These are phyloP conservation scores for Creontiades dilutus DNA, from an alignment of 2,888 invertebrate genomes.

Conservation along the genomic window DNA sequence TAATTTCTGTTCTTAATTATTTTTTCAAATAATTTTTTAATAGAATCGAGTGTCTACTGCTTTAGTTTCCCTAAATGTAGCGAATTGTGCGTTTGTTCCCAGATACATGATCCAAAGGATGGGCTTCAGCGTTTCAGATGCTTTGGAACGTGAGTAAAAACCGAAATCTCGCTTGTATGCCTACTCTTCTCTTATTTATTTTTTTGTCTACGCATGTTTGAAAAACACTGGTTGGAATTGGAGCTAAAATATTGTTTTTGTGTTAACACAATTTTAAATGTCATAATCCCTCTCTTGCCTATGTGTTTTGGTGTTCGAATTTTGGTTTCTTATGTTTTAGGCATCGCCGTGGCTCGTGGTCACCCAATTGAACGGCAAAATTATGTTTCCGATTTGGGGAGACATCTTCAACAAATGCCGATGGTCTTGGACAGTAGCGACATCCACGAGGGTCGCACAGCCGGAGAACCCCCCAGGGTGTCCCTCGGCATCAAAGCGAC, in stretches of 20 bases:
- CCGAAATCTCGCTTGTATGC: background rate
- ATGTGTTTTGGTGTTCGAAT: background rate
- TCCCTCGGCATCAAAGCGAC: background rate
- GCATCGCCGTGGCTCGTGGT: slow-evolving; percentile 84
- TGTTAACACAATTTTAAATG: background rate
- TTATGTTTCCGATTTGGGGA: slow-evolving; percentile 80
- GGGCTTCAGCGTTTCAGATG: slow-evolving; percentile 81
- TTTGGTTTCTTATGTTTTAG: slow-evolving; percentile 78
- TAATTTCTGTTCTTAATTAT: background rate
- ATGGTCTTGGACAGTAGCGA: slow-evolving; percentile 33
- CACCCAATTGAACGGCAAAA: slow-evolving; percentile 83
- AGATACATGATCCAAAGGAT: slow-evolving; percentile 83
- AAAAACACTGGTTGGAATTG: background rate
- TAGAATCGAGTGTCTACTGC: no score
- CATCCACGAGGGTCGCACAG: background rate
- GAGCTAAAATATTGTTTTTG: background rate
- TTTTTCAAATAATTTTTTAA: background rate
- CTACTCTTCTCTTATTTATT: background rate
- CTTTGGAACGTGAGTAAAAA: slow-evolving; percentile 83
- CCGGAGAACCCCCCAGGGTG: background rate
- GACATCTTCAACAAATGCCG: background rate
- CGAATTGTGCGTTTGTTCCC: slow-evolving; percentile 64
- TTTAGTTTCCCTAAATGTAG: no score
- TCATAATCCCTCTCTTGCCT: background rate
- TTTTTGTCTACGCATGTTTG: background rate